Percentiles rank a stretch among this genome's conserved stretches.
Conservation (phyloP, 2,113 vertebrate species). For the Aegotheles bennettii region DNA sequence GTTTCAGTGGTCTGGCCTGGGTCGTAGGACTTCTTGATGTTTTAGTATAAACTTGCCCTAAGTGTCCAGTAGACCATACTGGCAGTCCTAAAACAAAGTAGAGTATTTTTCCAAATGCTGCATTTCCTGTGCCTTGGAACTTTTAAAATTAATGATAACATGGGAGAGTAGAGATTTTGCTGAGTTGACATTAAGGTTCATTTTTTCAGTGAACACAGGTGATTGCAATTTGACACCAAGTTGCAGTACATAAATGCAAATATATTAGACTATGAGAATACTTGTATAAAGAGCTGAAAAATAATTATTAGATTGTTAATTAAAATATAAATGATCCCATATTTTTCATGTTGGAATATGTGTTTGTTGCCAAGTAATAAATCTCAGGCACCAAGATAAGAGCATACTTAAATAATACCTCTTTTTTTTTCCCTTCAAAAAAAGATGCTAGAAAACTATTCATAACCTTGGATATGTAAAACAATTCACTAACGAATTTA, state of each 20-base stretch:
- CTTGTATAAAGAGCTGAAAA: background rate
- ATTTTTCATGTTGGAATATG: background rate
- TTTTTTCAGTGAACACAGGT: background rate
- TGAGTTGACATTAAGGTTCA: background rate
- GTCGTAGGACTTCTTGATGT: background rate
- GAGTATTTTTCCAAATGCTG: background rate
- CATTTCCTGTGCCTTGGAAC: background rate
- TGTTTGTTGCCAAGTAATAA: background rate
- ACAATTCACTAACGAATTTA: background rate
- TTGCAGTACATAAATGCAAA: background rate
- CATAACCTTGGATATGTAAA: background rate
- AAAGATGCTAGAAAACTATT: background rate
- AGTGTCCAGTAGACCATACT: background rate
- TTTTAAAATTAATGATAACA: background rate
- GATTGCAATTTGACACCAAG: background rate
- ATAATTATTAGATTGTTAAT: background rate
- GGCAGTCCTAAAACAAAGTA: background rate
- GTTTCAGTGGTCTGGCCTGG: background rate
- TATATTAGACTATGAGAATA: background rate
- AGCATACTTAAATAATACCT: background rate
- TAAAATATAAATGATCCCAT: background rate
- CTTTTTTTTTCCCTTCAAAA: background rate
- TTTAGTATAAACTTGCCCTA: background rate
- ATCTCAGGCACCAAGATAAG: background rate
- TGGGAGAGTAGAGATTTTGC: background rate